Percentiles rank a stretch among this genome's conserved stretches.
phyloP scores from a whole-genome alignment of 2,888 invertebrate genomes.

The Furcula furcula region DNA sequence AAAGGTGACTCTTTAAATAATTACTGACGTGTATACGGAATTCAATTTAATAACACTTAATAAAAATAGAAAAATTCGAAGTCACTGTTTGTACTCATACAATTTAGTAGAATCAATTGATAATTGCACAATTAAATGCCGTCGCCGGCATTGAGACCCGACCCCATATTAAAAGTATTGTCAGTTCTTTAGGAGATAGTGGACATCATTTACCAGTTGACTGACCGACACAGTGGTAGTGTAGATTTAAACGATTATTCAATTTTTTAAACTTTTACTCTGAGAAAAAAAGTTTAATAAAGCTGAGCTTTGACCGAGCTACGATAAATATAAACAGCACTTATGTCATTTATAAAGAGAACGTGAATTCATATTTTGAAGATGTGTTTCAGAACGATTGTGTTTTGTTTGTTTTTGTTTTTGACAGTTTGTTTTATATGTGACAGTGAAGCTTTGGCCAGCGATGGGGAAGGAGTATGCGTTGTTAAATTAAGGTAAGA shows the following conservation, averaged over 20 bases:
- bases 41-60: too few relatives aligned
- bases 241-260: conserved; percentile 14
- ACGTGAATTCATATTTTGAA: conserved; percentile 1
- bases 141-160: conserved; percentile 20
- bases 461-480: conserved; percentile 44
- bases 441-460: conserved; percentile 27
- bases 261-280: not conserved
- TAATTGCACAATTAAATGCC: too few relatives aligned
- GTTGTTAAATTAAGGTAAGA: conserved; percentile 39
- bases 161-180: conserved; percentile 28
- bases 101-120: too few relatives aligned
- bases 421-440: conserved; percentile 16
- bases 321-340: too few relatives aligned
- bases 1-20: too few relatives aligned
- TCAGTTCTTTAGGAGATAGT: conserved; percentile 40
- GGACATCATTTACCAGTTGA: conserved; percentile 30
- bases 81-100: too few relatives aligned
- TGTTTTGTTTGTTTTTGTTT: conserved; percentile 23
- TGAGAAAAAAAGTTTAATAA: not conserved
- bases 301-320: not conserved
- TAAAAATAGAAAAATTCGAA: too few relatives aligned
- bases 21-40: too few relatives aligned
- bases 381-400: conserved; percentile 27
- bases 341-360: too few relatives aligned
- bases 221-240: conserved; percentile 31